A percentile compares a stretch with the other conserved stretches of the same genome.
phyloP scores from a whole-genome alignment of 2,113 vertebrate species.

The Erythrocercus mccallii region DNA sequence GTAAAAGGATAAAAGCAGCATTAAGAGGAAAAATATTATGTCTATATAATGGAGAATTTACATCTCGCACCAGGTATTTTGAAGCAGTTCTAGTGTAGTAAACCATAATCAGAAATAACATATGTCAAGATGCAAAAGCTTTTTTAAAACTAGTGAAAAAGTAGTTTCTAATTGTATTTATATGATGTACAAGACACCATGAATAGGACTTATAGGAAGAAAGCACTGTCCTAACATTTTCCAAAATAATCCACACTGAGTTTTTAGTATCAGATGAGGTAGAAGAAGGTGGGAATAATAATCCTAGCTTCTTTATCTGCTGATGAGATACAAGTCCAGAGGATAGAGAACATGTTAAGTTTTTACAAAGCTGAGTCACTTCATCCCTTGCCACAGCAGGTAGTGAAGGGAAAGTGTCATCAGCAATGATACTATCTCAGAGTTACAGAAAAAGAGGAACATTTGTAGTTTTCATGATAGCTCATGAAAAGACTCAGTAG shows the following conservation, averaged over 20 bases:
- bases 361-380: neutral
- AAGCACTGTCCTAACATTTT: neutral
- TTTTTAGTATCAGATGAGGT: neutral
- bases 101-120: neutral
- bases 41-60: neutral
- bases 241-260: neutral
- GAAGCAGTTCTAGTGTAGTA: neutral
- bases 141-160: neutral
- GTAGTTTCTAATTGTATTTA: neutral
- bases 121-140: neutral
- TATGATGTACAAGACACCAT: rapidly evolving
- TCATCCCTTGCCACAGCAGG: neutral
- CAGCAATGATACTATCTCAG: neutral
- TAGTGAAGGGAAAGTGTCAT: neutral
- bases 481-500: neutral
- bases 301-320: neutral
- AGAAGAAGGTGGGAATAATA: neutral
- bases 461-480: neutral
- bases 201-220: neutral
- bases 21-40: neutral
- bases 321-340: neutral
- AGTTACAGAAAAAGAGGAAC: neutral
- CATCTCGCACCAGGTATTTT: neutral
- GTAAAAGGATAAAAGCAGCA: neutral
- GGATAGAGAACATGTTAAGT: neutral